phyloP scores from a whole-genome alignment of 2,113 vertebrate genomes.

The Vulpes vulpes region DNA sequence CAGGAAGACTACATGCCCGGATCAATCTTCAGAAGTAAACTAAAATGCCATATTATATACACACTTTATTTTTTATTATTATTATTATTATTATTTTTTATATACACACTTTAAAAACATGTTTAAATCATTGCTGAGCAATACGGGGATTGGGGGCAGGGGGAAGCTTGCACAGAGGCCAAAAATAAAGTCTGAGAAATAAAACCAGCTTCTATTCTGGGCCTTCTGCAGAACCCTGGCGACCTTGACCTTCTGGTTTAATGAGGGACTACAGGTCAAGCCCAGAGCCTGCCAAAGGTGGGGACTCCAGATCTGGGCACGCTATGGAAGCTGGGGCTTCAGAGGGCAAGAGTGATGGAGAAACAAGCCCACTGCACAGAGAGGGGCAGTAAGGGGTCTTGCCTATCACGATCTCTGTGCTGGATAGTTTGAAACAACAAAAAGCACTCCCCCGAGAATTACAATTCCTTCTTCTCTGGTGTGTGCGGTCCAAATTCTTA shows the following conservation, averaged over 20 bases:
- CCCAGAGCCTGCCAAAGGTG: no score
- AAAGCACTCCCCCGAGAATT: background rate
- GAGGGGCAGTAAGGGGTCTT: background rate
- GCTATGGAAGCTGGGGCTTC: background rate
- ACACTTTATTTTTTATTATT: no score
- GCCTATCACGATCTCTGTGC: background rate
- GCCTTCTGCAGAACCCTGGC: background rate
- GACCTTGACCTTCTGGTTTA: background rate
- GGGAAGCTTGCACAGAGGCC: background rate
- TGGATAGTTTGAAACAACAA: background rate
- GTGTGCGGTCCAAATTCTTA: background rate
- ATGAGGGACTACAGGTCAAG: background rate
- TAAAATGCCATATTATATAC: background rate
- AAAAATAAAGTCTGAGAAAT: constrained; percentile 32
- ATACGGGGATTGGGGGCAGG: background rate
- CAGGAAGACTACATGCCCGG: background rate
- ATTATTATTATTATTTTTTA: no score
- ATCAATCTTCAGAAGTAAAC: background rate
- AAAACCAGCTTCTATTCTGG: constrained; percentile 40
- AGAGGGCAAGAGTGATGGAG: background rate
- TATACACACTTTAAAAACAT: background rate
- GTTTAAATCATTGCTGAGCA: background rate
- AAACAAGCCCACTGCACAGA: background rate
- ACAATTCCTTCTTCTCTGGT: background rate
- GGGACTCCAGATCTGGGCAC: no score